Base-by-base conservation (phyloP, 2,888 invertebrate species). In the Stenotaenia linearis region DNA sequence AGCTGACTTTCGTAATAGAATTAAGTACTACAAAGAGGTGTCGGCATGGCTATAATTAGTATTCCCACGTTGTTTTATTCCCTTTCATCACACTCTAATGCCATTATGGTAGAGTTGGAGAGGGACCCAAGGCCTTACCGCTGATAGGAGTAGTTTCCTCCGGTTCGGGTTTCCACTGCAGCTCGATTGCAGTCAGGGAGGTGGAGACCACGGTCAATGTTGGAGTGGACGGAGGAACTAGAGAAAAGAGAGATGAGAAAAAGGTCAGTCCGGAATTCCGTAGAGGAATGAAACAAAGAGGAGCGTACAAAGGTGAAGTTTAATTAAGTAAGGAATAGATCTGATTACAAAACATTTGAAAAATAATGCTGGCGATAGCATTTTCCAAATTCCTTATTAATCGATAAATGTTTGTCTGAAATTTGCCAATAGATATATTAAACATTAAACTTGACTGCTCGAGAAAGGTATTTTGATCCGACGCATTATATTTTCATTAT, bases 151-250 rank as follows among this genome's bases (percentile, higher is more conserved):
- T 32, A 10, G 28, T 61, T 28, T 78, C 78, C 30, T 78, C 78
- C 25, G 77, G 77, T 77, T 78, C 78, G n/a, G 61, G 56, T 78
- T 78, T 78, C 86, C 86, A 86, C 82, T 84, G 85, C 4, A 86
- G 84, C 82, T 86, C 86, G 56, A 86, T 83, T 1, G 84, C 85
- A 25, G 84, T 83, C 5, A 84, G 82, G 74, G 85, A 85, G 7
- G 84, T 83, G 40, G 84, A 83, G 12, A 84, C 85, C n/a, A 86
- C 81, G 10, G 83, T 83, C 77, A 85, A 79, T 10, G 82, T 80
- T 5, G 86, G 85, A 6, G 85, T 82, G 37, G 83, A 84, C 0
- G 86, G 86, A 0, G 85, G 84, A 61, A 78, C 78, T 78, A 30
- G 25, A 78, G 50, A 18, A 18, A 77, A 78, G 25, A 61, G n/a